Evolutionary conservation across 2,797 vertebrate species (phyloP), one percentile per base, ranked within the genome.

Genomic region (Lycodopsis pacificus): DNA sequence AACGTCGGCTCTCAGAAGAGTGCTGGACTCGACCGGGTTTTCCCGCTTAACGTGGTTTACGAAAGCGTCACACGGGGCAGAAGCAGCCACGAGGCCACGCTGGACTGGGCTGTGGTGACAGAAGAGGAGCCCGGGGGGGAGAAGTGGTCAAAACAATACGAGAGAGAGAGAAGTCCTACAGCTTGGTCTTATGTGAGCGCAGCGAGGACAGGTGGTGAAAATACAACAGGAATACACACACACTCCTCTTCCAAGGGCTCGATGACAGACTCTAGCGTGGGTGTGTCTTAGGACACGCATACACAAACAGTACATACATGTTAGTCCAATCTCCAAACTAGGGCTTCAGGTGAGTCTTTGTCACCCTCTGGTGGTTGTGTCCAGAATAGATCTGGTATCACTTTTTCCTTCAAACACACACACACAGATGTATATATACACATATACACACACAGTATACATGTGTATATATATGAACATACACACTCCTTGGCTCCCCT

Each of bases 331-430:
- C 81, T 87, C 73, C 67, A 85, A 67, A 79, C 51, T 12, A 17
- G 51, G 79, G 80, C 73, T 86, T 70, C 73, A 81, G 65, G 71
- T 79, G 86, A 77, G 83, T 88, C 82, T 88, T 86, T 91, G 81
- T 91, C 89, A 10, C 92, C 91, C 87, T 83, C 91, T 92, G 91
- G 92, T 93, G 92, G 90, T 87, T 73, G 65, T 72, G 70, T 88
- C 88, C 88, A 85, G 82, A 90, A 88, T 40, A 36, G 42, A 65
- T 86, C 83, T 56, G 58, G 71, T 30, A 25, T 82, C 57, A 53
- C 77, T 58, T 66, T 49, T 59, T 84, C 65, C 20, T 57, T 66
- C 73, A 56, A 65, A 65, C 36, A 27, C 63, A 19, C 7, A 38
- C n/a, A 22, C 20, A 22, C 46, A 73, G 36, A 44, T 32, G 1